These are phyloP conservation scores for Carassius gibelio DNA, from an alignment of 2,113 vertebrate genomes.

Conservation along the genomic window DNA sequence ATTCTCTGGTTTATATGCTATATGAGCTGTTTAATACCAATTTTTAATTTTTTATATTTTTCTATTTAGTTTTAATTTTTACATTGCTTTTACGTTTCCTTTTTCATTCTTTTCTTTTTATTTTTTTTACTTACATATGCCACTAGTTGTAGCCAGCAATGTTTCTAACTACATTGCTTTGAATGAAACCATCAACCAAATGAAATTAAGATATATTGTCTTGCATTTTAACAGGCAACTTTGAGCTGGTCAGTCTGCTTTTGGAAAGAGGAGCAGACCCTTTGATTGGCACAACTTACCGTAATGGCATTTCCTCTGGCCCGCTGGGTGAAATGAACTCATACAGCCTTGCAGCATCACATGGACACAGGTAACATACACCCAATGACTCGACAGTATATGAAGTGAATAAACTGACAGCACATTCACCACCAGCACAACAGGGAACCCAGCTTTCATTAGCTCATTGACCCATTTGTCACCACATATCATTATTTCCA, in stretches of 20 bases:
- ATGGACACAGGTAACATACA: slow-evolving; percentile 78
- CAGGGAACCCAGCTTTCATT: not conserved
- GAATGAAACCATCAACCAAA: not conserved
- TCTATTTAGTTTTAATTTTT: not conserved
- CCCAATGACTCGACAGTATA: not conserved
- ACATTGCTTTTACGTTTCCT: not conserved
- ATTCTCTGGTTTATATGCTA: not conserved
- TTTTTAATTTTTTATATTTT: too few species aligned
- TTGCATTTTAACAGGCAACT: slow-evolving; percentile 69
- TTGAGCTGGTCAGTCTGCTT: slow-evolving; percentile 79
- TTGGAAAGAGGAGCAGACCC: slow-evolving; percentile 80
- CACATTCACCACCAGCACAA: slow-evolving; percentile 16
- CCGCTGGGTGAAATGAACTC: slow-evolving; percentile 79
- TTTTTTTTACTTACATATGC: not conserved
- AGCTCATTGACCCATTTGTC: slow-evolving; percentile 15
- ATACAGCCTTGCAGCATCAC: slow-evolving; percentile 79
- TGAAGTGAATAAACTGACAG: not conserved
- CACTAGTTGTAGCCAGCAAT: not conserved
- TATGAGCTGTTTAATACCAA: too few species aligned
- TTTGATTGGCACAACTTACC: slow-evolving; percentile 77
- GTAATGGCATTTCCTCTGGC: slow-evolving; percentile 74
- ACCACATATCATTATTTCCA: not conserved
- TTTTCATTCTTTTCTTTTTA: not conserved
- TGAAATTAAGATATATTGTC: not conserved
- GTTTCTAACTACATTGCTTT: not conserved